Base-by-base conservation (phyloP, 2,888 invertebrate genomes). In the Frankliniella intonsa region DNA sequence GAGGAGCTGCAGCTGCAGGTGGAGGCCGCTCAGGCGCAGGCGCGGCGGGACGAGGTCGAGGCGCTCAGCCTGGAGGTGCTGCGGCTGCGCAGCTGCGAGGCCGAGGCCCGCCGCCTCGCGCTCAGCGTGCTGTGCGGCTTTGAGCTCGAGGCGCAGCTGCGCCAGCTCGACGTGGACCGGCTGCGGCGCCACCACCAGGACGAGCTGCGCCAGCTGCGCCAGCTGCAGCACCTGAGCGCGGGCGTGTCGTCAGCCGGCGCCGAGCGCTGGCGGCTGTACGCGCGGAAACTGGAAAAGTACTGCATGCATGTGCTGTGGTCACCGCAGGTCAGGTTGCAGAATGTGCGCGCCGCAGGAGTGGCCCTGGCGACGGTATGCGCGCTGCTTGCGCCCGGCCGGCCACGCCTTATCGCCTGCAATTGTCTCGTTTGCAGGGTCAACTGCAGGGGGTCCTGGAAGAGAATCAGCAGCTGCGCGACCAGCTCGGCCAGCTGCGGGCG, bases 301-400 rank as follows among this genome's bases (percentile, higher is more conserved):
- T 76, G 69, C 69, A 25, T 76, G 69, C 69, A 76, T 22, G 69
- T 76, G 69, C 69, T 76, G 69, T 76, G 69, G 69, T 76, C 69
- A 12, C 69, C 69, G 69, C 69, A 76, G 69, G 69, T 76, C 69
- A 19, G 69, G 55, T 12, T 55, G 55, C 7, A 17, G 62, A 17
- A n/a, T 55, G 55, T 12, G 55, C 55, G 2, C 14, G 17, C 55
- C 9, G 55, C 55, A 2, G 55, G 12, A 55, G n/a, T n/a, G n/a
- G n/a, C n/a, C n/a, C n/a, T n/a, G n/a, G n/a, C n/a, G n/a, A n/a
- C n/a, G n/a, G n/a, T n/a, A n/a, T n/a, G n/a, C n/a, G n/a, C n/a
- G n/a, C n/a, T n/a, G n/a, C n/a, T n/a, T n/a, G 3, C 22, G 25
- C 69, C 69, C 9, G 11, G 11, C 12, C n/a, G 19, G 11, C 17